Conservation (phyloP, 2,888 invertebrate species). For the Ormyrus nitidulus region DNA sequence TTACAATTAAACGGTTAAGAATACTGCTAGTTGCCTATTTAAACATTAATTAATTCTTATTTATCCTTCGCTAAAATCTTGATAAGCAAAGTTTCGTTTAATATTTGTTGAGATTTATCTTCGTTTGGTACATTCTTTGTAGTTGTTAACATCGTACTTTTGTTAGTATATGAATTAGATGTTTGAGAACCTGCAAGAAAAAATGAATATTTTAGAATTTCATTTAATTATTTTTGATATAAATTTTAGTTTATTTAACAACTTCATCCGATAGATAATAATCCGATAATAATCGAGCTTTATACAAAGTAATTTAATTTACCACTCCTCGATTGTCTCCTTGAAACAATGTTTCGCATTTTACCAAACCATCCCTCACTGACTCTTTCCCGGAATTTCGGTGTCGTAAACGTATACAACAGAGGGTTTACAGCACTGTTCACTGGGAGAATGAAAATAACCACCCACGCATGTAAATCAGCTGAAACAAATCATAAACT, state of each 20-base stretch:
- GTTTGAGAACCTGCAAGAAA: conserved; percentile 37
- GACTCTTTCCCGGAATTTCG: conserved; percentile 79
- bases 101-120: conserved; percentile 17
- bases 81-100: conserved; percentile 37
- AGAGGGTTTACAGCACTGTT: conserved; percentile 83
- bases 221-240: no score
- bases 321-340: conserved; percentile 60
- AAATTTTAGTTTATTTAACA: neutral
- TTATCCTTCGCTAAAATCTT: conserved; percentile 24
- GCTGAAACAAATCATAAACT: conserved; percentile 71
- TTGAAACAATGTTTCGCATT: conserved; percentile 61
- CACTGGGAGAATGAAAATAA: conserved; percentile 82
- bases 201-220: neutral
- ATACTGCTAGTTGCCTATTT: conserved; percentile 22
- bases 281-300: neutral
- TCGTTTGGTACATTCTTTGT: neutral
- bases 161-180: conserved; percentile 32
- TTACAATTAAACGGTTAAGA: neutral
- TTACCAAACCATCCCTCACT: conserved; percentile 66
- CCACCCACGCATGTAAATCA: conserved; percentile 81
- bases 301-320: neutral
- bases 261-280: neutral
- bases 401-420: conserved; percentile 83
- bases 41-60: neutral
- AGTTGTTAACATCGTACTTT: conserved; percentile 1